Conservation (phyloP, 2,113 vertebrate genomes). For the Bufo bufo region DNA sequence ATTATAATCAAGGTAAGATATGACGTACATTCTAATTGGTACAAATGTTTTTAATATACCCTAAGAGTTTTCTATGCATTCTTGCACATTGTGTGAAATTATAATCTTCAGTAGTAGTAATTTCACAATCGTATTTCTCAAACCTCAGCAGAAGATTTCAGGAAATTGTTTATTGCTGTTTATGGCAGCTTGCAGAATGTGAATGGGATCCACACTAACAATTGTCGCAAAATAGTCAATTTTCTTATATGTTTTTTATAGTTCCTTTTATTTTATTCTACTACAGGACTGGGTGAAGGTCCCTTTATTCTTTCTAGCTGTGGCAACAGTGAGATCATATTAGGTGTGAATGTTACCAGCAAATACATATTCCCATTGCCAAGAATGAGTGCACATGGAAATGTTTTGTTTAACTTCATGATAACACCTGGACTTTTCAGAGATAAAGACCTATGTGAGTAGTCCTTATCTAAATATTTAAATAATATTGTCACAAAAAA, state of each 20-base stretch:
- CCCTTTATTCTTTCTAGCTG: constrained; percentile 88
- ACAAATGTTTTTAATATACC: neutral
- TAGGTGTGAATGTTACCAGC: constrained; percentile 87
- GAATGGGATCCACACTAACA: neutral
- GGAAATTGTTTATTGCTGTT: too few species aligned
- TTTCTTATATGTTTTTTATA: neutral
- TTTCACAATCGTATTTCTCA: too few species aligned
- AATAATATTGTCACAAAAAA: constrained; percentile 52
- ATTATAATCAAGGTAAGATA: constrained; percentile 92
- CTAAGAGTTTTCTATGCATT: neutral
- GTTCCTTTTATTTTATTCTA: constrained; percentile 47
- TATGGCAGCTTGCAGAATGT: neutral
- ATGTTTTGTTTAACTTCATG: constrained; percentile 92
- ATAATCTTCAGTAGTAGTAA: too few species aligned
- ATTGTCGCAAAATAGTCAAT: neutral
- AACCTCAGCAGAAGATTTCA: too few species aligned
- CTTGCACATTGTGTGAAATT: neutral
- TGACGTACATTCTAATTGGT: neutral
- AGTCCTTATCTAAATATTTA: constrained; percentile 54
- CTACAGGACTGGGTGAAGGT: constrained; percentile 88
- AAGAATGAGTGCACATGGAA: constrained; percentile 71
- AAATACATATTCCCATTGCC: constrained; percentile 84
- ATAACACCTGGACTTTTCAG: constrained; percentile 89
- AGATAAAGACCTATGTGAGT: constrained; percentile 89
- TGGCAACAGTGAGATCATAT: constrained; percentile 81